Evolutionary conservation across 2,888 invertebrate species (phyloP), one percentile per base, ranked within the genome.

Genomic region (Amaurobius ferox): DNA sequence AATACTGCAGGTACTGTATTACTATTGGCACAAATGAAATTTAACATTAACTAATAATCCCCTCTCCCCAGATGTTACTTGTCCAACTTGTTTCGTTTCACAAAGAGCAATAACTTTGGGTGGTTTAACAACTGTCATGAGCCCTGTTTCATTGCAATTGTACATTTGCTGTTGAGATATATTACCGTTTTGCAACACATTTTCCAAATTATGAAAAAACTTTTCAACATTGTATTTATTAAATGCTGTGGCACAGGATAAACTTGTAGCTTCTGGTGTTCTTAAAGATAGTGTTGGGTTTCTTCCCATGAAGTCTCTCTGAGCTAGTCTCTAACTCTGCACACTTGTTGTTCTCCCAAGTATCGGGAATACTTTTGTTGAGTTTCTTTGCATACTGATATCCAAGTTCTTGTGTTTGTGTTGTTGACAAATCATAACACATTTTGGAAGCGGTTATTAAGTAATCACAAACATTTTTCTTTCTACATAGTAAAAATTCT

Each of bases 71-170:
- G 16, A 26, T 26, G 62, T 26, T 19, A 62, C 62, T 62, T 23
- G 23, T 62, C 62, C 19, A 19, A 62, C 26, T 62, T 62, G 19
- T 26, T 62, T 66, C 66, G 5, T 19, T 66, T 28, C 32, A 32
- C 30, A 30, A n/a, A 32, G 32, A 6, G 66, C 66, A 66, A 30
- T 66, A 66, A 66, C 66, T 66, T 66, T 30, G 32, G 32, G 30
- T 29, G 66, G 66, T 28, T 66, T 30, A 30, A 30, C 32, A 13
- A 66, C 66, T 30, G 32, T 66, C 32, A 66, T 66, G 3, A 66
- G 32, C 30, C 66, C 66, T 66, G 66, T 30, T 66, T 66, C 32
- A 19, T 66, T 32, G 32, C 3, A 66, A 32, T 66, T 66, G 16
- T 30, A 66, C 1, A 66, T 66, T 32, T 66, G 11, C 1, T 66